Evolutionary conservation across 2,113 vertebrate genomes (phyloP), one percentile per base, ranked within the genome.

Genomic region (Coracopsis vasa): DNA sequence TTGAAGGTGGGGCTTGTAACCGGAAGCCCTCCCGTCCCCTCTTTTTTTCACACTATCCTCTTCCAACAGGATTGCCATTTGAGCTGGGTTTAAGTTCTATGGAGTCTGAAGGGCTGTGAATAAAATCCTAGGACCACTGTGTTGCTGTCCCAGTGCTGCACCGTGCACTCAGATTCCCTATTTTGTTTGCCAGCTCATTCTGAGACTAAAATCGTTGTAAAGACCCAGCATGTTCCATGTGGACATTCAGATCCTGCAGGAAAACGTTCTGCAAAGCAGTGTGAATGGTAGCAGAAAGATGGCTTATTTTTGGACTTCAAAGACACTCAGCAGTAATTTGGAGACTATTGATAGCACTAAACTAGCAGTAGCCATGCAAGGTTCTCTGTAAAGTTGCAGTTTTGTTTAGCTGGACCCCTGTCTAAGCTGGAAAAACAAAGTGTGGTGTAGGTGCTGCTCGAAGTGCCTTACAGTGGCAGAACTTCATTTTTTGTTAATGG

Each of bases 1-100:
- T 92, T 86, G 70, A 92, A 92, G 83, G 86, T 91, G 88, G 61
- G 23, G 75, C 94, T 72, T 96, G 90, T 90, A 95, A 94, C 73
- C 84, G 60, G 56, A 93, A 75, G 69, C 86, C 20, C 35, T 95
- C 47, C 61, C 33, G 21, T 58, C 23, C 53, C 20, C 12, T 79
- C 21, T 79, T 11, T 66, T 72, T 95, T 95, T 89, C 25, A 75
- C 9, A 1, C 51, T 95, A 21, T 93, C 70, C 24, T 80, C 6
- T 91, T 89, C 64, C 85, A 92, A 50, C 51, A 28, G 13, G 54
- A 41, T 48, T 95, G 73, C 75, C 56, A 65, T 92, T 86, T 90
- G 81, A 81, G 35, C 51, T 47, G 16, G 29, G 37, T 35, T 92
- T 92, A 74, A 87, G 71, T 83, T 90, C 61, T 91, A 60, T 88